Evolutionary conservation across 2,888 invertebrate genomes (phyloP), one percentile per base, ranked within the genome.

Genomic region (Latheticus oryzae): DNA sequence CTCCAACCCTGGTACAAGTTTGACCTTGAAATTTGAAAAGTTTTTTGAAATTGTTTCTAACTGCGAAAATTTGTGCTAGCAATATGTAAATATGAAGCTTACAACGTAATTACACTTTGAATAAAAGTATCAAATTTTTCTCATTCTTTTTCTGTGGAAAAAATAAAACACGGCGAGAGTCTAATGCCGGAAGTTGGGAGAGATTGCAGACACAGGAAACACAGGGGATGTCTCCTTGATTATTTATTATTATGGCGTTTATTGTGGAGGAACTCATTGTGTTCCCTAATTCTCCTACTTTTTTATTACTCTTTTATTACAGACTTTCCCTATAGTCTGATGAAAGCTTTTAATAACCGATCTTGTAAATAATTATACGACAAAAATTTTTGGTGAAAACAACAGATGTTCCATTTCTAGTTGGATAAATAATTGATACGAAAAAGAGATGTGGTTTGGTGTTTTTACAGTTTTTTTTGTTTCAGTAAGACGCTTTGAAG

Each of bases 171-270:
- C 52, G 40, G n/a, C n/a, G n/a, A n/a, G n/a, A 30, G 23, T 40
- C 23, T 23, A n/a, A 28, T 11, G 32, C 30, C 52, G 52, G 52
- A 52, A 52, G 52, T 21, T 32, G 42, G 13, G 42, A 52, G 52
- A 52, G 52, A 40, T 42, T 57, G 57, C 66, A 73, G 73, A 70
- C 73, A 68, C 68, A 72, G 75, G 74, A 75, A 73, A 69, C 71
- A 64, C 68, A 57, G 60, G 66, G 64, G 63, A 66, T 69, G 74
- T 71, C 72, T 71, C 69, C 68, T n/a, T 68, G 75, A 73, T 75
- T 76, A 76, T 76, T 76, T 76, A 76, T 75, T 73, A 71, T 75
- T 72, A 73, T 71, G 71, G 72, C 68, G 70, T 70, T 67, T 66
- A 69, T 66, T 65, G 67, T 67, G 64, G 62, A 67, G 69, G 68